Conservation (phyloP, 2,113 vertebrate species). For the Sciurus niger region DNA sequence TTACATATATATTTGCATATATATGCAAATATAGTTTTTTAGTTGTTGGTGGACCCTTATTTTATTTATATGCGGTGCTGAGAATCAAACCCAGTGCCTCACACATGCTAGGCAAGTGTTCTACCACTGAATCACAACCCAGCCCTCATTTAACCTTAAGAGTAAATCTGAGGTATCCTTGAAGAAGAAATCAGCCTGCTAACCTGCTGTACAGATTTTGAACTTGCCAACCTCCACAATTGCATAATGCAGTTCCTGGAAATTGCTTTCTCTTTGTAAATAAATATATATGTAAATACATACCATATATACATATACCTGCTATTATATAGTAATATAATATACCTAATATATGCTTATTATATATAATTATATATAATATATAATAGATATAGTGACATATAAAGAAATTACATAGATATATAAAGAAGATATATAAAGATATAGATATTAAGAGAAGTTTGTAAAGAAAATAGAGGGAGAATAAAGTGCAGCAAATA, state of each 20-base stretch:
- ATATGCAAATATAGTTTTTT: too few relatives aligned
- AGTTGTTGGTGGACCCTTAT: too few relatives aligned
- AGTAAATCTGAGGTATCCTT: neutral
- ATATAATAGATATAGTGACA: neutral
- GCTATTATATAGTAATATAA: neutral
- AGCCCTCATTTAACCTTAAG: neutral
- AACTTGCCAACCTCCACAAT: neutral
- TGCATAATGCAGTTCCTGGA: neutral
- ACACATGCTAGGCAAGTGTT: too few relatives aligned
- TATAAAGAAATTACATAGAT: neutral
- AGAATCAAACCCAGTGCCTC: too few relatives aligned
- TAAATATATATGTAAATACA: neutral
- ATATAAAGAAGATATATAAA: neutral
- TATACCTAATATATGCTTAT: neutral
- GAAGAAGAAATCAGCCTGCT: neutral
- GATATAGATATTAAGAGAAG: neutral
- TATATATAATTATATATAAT: neutral
- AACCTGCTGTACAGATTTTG: neutral
- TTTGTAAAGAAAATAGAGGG: neutral
- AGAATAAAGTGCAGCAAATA: neutral
- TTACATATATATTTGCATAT: too few relatives aligned
- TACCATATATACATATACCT: neutral
- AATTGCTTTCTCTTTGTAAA: neutral
- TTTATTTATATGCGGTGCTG: too few relatives aligned
- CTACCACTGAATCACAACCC: too few relatives aligned